Percentiles rank a stretch among this genome's conserved stretches.
Conservation (phyloP, 2,888 invertebrate species). For the Dyspetes luteomarginatus region DNA sequence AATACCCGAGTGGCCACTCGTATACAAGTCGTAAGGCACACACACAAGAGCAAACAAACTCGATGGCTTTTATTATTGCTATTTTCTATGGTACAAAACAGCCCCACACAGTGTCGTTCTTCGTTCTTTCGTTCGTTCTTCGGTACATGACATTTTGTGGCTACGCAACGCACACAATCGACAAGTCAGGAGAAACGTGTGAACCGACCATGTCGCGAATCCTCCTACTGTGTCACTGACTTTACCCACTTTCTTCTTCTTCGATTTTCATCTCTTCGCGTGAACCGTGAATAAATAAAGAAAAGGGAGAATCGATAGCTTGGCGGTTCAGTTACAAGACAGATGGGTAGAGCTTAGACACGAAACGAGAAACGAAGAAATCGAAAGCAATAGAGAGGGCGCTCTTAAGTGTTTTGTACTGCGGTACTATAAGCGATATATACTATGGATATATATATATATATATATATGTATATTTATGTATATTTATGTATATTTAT, state of each 20-base stretch:
- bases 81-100: conserved; percentile 69
- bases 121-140: neutral
- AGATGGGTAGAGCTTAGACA: neutral
- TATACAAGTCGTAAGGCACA: conserved; percentile 11
- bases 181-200: neutral
- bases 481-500: too few relatives aligned
- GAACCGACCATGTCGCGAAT: conserved; percentile 5
- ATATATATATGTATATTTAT: too few relatives aligned
- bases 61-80: conserved; percentile 76
- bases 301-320: neutral
- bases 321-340: neutral
- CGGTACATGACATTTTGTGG: neutral
- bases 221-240: neutral
- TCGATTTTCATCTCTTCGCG: too few relatives aligned
- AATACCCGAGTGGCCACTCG: conserved; percentile 75
- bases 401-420: neutral
- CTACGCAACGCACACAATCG: neutral
- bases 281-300: conserved; percentile 36
- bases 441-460: too few relatives aligned
- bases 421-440: neutral
- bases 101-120: conserved; percentile 27
- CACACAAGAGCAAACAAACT: conserved; percentile 72
- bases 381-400: neutral
- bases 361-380: neutral
- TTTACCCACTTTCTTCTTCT: neutral